Percentiles rank a stretch among this genome's conserved stretches.
phyloP scores from a whole-genome alignment of 1,140 invertebrate genomes.

The Galendromus occidentalis region DNA sequence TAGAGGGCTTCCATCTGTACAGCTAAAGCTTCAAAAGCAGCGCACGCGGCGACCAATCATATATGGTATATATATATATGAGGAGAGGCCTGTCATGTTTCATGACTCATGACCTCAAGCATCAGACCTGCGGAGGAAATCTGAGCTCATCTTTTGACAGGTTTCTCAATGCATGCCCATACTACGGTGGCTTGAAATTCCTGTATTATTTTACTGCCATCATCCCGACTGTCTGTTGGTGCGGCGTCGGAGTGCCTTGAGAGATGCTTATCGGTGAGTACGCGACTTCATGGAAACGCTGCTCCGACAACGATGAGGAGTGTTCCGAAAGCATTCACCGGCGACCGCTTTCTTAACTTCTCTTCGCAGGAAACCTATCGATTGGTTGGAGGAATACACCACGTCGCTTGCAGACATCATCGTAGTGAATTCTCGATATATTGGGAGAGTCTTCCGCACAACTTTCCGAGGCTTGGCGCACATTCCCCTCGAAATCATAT shows the following conservation, averaged over 20 bases:
- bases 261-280: not conserved
- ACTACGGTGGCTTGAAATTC: not conserved
- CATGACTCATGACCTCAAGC: too few relatives aligned
- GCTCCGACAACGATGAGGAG: not conserved
- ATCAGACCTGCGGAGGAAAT: too few relatives aligned
- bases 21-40: too few relatives aligned
- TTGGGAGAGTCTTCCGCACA: slow-evolving; percentile 49
- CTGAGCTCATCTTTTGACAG: slow-evolving; percentile 9
- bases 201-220: slow-evolving; percentile 16
- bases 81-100: too few relatives aligned
- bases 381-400: slow-evolving; percentile 75
- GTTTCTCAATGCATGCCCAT: slow-evolving; percentile 20
- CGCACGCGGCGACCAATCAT: too few relatives aligned
- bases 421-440: slow-evolving; percentile 89
- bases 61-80: too few relatives aligned
- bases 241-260: not conserved
- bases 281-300: too few relatives aligned
- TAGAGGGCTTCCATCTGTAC: too few relatives aligned
- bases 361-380: slow-evolving; percentile 52
- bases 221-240: slow-evolving; percentile 13
- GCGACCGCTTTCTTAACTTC: slow-evolving; percentile 37
- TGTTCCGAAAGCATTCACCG: slow-evolving; percentile 38
- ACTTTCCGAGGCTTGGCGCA: slow-evolving; percentile 52
- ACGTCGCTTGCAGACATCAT: slow-evolving; percentile 43
- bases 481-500: slow-evolving; percentile 54